Evolutionary conservation across 2,113 vertebrate species (phyloP), one percentile per base, ranked within the genome.

Genomic region (Collichthys lucidus): DNA sequence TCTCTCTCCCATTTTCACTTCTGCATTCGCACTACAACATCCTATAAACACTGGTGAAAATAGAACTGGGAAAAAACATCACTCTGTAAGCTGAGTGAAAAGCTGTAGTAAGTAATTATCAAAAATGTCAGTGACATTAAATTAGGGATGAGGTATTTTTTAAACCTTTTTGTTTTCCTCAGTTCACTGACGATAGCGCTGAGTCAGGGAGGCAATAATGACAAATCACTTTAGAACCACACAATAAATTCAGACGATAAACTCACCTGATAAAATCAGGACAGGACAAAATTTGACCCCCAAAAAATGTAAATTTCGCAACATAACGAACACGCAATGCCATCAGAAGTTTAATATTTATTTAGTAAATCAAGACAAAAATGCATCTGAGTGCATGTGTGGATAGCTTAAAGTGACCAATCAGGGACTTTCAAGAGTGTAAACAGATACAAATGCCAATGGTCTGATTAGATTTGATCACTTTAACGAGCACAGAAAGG

Each of bases 1-100:
- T 91, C 50, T 89, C 88, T 90, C 88, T 92, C 87, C 91, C 62
- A 50, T 60, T 93, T 85, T 94, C 93, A 93, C 92, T 94, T 94
- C 93, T 92, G 77, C 80, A 89, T 92, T 93, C 77, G 31, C 75
- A 67, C 86, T 86, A 89, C 83, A 88, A 88, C 81, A 85, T 91
- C 90, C 90, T 82, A 83, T 74, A 82, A 86, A 72, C 75, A 49
- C 42, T 4, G 75, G 74, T 83, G 81, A 78, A 86, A 93, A 90
- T 84, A 91, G 87, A 75, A 89, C 22, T 79, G 65, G 87, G 77
- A 79, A 82, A 81, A 82, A 85, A 70, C 64, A 80, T 65, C 0
- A 5, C 29, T 69, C 66, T 65, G 65, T 42, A 44, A 4, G 52
- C 55, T 55, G 47, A 77, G 50, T 53, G 53, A 74, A 84, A 69